Percentiles rank a stretch among this genome's conserved stretches.
Evolutionary conservation across 2,888 invertebrate species (phyloP).

Genomic region (Xanthorhoe designata): DNA sequence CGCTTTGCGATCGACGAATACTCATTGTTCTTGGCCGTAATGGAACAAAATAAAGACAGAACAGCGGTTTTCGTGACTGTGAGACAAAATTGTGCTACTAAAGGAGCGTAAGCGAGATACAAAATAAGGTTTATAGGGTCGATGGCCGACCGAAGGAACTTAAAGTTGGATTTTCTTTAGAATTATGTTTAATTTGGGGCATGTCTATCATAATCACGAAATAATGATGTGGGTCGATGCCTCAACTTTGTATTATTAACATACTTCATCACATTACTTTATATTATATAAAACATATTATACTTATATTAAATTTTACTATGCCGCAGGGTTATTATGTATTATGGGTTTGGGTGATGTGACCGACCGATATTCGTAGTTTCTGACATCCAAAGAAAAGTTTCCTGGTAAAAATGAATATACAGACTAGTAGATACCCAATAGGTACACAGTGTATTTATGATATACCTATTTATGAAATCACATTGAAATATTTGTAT

Average conservation of each 20-base stretch:
- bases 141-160: constrained; percentile 82
- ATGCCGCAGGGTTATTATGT: background rate
- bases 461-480: too few relatives aligned
- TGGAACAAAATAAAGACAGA: constrained; percentile 85
- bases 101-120: constrained; percentile 65
- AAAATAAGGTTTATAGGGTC: constrained; percentile 80
- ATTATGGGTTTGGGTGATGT: background rate
- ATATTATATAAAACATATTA: too few relatives aligned
- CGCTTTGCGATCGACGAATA: constrained; percentile 72
- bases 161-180: constrained; percentile 78
- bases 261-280: constrained; percentile 25
- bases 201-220: constrained; percentile 62
- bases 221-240: constrained; percentile 41
- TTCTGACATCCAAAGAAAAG: background rate
- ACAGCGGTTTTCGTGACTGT: constrained; percentile 84
- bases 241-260: constrained; percentile 46
- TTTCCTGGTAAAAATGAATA: background rate
- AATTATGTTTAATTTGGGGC: constrained; percentile 74
- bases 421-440: background rate
- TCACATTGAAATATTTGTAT: too few relatives aligned
- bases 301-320: background rate
- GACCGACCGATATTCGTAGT: background rate
- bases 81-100: constrained; percentile 69
- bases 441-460: background rate
- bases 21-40: constrained; percentile 84